Percentiles rank a stretch among this genome's conserved stretches.
Conservation (phyloP, 2,113 vertebrate species). For the Anseranas semipalmata region DNA sequence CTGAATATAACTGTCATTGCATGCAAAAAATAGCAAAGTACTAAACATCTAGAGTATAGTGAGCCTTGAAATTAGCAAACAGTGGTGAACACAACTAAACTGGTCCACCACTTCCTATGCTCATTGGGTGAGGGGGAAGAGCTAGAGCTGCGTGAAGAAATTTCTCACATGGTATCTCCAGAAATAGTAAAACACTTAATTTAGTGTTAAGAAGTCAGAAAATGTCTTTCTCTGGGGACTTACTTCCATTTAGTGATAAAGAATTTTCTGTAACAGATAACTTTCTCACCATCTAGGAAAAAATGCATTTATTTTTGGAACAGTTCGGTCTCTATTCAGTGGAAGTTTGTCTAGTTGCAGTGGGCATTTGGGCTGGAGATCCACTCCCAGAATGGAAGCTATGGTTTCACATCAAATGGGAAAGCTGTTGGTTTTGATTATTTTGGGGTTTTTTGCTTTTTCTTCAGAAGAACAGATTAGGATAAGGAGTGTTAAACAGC, state of each 20-base stretch:
- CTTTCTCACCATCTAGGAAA: neutral
- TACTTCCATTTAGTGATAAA: neutral
- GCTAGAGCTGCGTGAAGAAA: neutral
- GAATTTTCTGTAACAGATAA: neutral
- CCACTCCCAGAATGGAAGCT: neutral
- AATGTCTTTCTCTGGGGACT: neutral
- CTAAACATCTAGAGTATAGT: neutral
- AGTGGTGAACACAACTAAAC: neutral
- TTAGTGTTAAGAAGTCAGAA: neutral
- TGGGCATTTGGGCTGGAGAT: neutral
- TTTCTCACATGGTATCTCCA: neutral
- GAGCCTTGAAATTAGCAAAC: neutral
- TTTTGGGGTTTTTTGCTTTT: neutral
- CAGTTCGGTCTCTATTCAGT: constrained; percentile 14
- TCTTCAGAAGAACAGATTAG: neutral
- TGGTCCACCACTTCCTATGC: neutral
- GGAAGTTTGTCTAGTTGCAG: constrained; percentile 29
- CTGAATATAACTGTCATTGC: constrained; percentile 56
- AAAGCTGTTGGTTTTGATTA: neutral
- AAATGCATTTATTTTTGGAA: neutral
- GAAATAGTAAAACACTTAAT: neutral
- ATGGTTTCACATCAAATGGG: neutral
- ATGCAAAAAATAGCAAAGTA: constrained; percentile 30
- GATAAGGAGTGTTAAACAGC: neutral
- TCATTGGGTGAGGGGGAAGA: neutral